Base-by-base conservation (phyloP, 2,113 vertebrate genomes). In the Salvelinus sp. region DNA sequence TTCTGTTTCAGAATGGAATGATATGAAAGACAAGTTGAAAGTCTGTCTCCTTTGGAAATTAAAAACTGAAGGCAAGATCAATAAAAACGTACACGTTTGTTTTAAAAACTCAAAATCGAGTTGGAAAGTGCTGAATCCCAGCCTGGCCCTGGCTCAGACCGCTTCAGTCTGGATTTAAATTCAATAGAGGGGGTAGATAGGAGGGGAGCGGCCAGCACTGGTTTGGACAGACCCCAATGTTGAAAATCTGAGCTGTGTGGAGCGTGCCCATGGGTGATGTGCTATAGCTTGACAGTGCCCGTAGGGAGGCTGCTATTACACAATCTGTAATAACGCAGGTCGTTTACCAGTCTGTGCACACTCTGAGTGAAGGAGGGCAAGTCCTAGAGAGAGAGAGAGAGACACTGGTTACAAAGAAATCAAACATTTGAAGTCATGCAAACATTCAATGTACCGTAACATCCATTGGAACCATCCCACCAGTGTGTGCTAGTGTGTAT, bases 321-420 rank as follows among this genome's bases (percentile, higher is more conserved):
- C 90, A 99, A 96, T 90, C 98, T 95, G 93, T 99, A 99, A 93
- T 98, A 99, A 82, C 97, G 97, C 73, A 99, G 95, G 90, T 99
- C 98, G 0, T 99, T 99, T 90, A 99, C 97, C 91, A 99, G 93
- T 23, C 97, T 93, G 90, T 99, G 96, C 84, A 99, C 96, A 0
- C 95, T 96, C 90, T 99, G 98, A 27, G 97, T 98, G 93, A 98
- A 99, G 0, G 98, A 98, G 7, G 98, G 98, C 90, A 98, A 92
- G 86, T 99, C 97, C 98, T 99, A 79, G 1, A 86, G 3, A 77
- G 33, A 75, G 12, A 66, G 7, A 28, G 20, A 22, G 16, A 20
- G 58, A 10, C 5, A 54, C 48, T 54, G 16, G 60, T 22, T 63
- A 63, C 20, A 63, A 63, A 22, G 16, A 63, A 23, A 22, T 23